These are phyloP conservation scores for Albula glossodonta DNA, from an alignment of 2,113 vertebrate species.

Conservation along the genomic window DNA sequence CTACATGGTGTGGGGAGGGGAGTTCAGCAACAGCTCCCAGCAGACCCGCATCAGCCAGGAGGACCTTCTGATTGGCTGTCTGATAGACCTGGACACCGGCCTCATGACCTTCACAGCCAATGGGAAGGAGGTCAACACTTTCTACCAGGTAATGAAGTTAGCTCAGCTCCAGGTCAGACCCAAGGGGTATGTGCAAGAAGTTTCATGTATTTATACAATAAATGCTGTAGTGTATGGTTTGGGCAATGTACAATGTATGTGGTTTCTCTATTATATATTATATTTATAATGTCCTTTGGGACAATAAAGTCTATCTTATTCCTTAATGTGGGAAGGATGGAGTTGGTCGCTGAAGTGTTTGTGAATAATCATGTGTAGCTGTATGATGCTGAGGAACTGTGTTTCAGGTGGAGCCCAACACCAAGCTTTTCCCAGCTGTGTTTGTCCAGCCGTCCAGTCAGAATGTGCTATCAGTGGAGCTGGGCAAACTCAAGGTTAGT, in stretches of 20 bases:
- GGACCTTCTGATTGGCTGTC: slow-evolving; percentile 89
- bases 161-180: no score
- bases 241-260: not conserved
- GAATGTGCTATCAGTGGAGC: slow-evolving; percentile 87
- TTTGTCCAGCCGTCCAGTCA: slow-evolving; percentile 87
- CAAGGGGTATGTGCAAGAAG: no score
- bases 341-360: not conserved
- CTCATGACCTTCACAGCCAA: slow-evolving; percentile 94
- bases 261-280: not conserved
- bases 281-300: no score
- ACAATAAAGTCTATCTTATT: no score
- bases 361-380: no score
- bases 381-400: not conserved
- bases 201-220: no score
- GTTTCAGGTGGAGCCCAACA: slow-evolving; percentile 88
- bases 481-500: slow-evolving; percentile 89
- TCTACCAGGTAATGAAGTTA: slow-evolving; percentile 81
- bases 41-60: slow-evolving; percentile 86
- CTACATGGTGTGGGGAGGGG: slow-evolving; percentile 94
- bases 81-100: slow-evolving; percentile 88
- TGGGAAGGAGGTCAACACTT: slow-evolving; percentile 93
- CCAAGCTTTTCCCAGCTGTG: slow-evolving; percentile 88
- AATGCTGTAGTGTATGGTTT: no score
- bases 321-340: not conserved
- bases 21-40: slow-evolving; percentile 81